phyloP scores from a whole-genome alignment of 2,888 invertebrate species.

The Cremastinae sp. region DNA sequence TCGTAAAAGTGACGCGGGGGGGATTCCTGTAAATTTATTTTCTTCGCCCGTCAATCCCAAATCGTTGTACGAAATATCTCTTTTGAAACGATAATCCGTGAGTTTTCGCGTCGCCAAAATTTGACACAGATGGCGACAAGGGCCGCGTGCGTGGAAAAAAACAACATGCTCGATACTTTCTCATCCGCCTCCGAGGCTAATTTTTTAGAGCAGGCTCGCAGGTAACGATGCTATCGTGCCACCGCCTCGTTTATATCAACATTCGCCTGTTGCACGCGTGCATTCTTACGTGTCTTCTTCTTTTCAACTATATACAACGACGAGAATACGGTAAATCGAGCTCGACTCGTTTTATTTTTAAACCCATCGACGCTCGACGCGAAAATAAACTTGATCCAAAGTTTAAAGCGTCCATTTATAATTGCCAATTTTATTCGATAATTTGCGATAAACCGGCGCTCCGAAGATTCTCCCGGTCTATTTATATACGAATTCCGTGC shows the following conservation, averaged over 20 bases:
- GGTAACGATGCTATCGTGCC: conserved; percentile 26
- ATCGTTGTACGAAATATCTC: background rate
- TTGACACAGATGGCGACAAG: background rate
- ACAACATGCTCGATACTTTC: background rate
- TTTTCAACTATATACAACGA: background rate
- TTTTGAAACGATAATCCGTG: conserved; percentile 2
- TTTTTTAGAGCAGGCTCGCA: conserved; percentile 23
- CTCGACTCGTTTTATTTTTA: background rate
- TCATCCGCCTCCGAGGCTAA: conserved; percentile 12
- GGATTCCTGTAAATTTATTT: conserved; percentile 7
- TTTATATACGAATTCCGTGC: background rate
- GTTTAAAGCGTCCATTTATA: too few species aligned
- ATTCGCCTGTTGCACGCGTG: conserved; percentile 63
- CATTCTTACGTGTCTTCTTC: conserved; percentile 29
- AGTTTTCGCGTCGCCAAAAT: background rate
- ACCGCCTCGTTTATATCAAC: conserved; percentile 48
- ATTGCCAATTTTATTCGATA: too few species aligned
- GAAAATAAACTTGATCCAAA: background rate
- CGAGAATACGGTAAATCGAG: conserved; percentile 31
- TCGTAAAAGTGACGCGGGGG: background rate
- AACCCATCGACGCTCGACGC: background rate
- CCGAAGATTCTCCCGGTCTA: background rate
- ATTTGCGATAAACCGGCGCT: conserved; percentile 5
- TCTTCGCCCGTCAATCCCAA: background rate
- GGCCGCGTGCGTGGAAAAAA: background rate